A percentile compares a stretch with the other conserved stretches of the same genome.
Evolutionary conservation across 1,140 invertebrate genomes (phyloP).

Genomic region (Aphaenogaster ashmeadi): DNA sequence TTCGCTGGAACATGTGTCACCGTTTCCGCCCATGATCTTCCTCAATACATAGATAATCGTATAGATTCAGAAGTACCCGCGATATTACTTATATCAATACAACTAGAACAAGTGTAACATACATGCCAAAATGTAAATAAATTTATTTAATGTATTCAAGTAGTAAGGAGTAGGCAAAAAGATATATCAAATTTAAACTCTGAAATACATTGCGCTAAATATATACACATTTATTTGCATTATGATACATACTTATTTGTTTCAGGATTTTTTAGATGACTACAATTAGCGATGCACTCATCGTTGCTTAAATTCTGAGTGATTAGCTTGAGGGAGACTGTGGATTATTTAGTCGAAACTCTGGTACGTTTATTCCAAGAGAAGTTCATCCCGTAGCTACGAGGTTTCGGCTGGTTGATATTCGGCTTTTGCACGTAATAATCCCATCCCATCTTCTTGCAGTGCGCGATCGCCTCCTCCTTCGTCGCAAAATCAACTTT

Average conservation of each 20-base stretch:
- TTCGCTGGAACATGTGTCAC: constrained; percentile 29
- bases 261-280: constrained; percentile 14
- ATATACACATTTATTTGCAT: constrained; percentile 77
- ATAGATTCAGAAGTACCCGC: not conserved
- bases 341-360: constrained; percentile 96
- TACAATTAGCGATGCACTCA: not conserved
- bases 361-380: constrained; percentile 98
- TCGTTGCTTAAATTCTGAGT: not conserved
- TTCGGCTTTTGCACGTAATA: constrained; percentile 94
- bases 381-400: constrained; percentile 98
- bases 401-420: constrained; percentile 89
- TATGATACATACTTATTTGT: constrained; percentile 80
- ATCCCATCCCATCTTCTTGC: constrained; percentile 98
- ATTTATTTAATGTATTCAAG: constrained; percentile 3
- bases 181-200: not conserved
- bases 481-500: constrained; percentile 93
- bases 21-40: constrained; percentile 5
- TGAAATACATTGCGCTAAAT: constrained; percentile 30
- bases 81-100: not conserved
- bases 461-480: constrained; percentile 97
- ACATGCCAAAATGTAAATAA: constrained; percentile 8
- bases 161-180: constrained; percentile 7
- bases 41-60: not conserved
- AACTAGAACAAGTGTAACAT: constrained; percentile 9
- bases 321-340: not conserved